Conservation (phyloP, 2,113 vertebrate genomes). For the Dasypus novemcinctus region DNA sequence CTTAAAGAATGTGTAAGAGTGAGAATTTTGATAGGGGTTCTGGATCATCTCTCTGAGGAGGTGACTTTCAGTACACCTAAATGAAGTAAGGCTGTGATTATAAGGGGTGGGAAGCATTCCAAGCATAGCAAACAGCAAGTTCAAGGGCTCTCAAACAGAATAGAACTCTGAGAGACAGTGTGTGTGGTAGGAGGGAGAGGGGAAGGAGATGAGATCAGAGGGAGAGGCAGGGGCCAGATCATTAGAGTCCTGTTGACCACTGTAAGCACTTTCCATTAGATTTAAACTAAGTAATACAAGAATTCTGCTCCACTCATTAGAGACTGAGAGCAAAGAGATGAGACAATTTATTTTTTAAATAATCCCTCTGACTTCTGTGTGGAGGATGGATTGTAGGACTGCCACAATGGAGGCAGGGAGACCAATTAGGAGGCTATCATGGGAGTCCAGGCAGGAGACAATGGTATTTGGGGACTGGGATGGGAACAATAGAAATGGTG, state of each 20-base stretch:
- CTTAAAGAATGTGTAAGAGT: neutral
- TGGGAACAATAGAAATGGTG: too few relatives aligned
- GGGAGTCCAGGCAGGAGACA: neutral
- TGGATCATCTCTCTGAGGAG: neutral
- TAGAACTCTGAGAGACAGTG: neutral
- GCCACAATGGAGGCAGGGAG: too few relatives aligned
- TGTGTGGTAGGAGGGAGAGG: neutral
- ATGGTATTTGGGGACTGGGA: neutral
- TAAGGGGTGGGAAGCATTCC: neutral
- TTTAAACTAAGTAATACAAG: slow-evolving; percentile 7
- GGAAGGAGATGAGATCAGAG: neutral
- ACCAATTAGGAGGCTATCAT: neutral
- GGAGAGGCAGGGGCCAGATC: too few relatives aligned
- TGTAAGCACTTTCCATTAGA: neutral
- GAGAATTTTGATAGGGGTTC: neutral
- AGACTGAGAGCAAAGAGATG: neutral
- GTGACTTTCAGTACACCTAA: neutral
- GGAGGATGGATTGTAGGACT: too few relatives aligned
- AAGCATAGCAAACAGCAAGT: neutral
- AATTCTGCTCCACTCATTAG: neutral
- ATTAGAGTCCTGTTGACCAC: neutral
- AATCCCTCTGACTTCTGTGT: neutral
- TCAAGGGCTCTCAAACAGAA: neutral
- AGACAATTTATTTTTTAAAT: neutral
- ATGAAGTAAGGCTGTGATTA: neutral